Percentiles rank a stretch among this genome's conserved stretches.
These are phyloP conservation scores for Andricus curvator DNA, from an alignment of 2,888 invertebrate genomes.

Conservation along the genomic window DNA sequence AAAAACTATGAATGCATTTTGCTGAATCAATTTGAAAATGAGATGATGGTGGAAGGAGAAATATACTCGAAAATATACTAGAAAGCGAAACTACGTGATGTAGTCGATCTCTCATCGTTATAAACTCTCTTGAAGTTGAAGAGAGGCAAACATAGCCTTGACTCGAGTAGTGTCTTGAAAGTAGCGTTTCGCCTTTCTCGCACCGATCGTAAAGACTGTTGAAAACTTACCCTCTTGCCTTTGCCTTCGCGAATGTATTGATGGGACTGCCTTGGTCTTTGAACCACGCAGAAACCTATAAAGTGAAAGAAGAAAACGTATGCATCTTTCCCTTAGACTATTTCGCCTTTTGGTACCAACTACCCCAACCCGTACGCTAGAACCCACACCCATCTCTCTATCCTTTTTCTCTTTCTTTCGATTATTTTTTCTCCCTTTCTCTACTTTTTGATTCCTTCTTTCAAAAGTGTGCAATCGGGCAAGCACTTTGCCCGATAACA, in stretches of 20 bases:
- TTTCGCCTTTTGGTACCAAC: constrained; percentile 41
- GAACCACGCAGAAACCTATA: constrained; percentile 89
- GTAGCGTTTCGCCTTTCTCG: constrained; percentile 34
- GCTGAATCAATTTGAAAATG: not conserved
- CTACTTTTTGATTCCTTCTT: constrained; percentile 47
- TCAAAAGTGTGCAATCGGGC: constrained; percentile 44
- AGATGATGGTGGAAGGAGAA: constrained; percentile 2
- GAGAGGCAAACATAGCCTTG: constrained; percentile 40
- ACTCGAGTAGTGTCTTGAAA: constrained; percentile 42
- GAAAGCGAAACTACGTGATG: not conserved
- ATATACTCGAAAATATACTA: not conserved
- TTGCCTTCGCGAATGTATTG: constrained; percentile 92
- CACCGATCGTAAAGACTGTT: constrained; percentile 45
- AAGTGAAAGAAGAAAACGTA: constrained; percentile 59
- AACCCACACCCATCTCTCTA: not conserved
- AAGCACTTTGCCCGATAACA: constrained; percentile 41
- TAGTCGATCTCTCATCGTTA: constrained; percentile 28
- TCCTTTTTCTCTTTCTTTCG: constrained; percentile 42
- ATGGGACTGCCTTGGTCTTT: constrained; percentile 89
- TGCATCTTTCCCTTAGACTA: constrained; percentile 45
- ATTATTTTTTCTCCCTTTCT: constrained; percentile 31
- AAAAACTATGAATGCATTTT: not conserved
- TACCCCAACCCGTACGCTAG: not conserved
- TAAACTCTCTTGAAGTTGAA: constrained; percentile 11
- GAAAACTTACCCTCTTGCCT: constrained; percentile 87